Evolutionary conservation across 64 coral and sea anemone genomes (phyloP).

Genomic region (Montipora efflorescens): DNA sequence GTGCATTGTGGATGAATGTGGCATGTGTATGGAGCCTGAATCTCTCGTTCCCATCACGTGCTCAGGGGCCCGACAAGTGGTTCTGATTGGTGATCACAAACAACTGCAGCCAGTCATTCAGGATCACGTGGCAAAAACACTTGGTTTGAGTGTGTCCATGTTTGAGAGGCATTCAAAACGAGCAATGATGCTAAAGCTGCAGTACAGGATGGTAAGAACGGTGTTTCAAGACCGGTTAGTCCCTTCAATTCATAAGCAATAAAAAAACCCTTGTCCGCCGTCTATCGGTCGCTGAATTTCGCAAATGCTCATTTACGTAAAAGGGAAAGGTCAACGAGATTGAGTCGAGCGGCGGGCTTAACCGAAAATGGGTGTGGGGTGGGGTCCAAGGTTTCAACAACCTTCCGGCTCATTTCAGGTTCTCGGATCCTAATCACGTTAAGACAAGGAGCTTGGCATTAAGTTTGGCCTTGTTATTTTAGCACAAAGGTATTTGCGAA

Average conservation of each 20-base stretch:
- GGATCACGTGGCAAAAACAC: constrained; percentile 65
- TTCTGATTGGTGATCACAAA: constrained; percentile 96
- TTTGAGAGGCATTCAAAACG: constrained; percentile 79
- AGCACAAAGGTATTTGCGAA: constrained; percentile 82
- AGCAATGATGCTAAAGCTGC: constrained; percentile 80
- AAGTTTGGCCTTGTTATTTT: neutral
- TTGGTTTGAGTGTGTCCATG: constrained; percentile 84
- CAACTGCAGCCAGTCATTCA: constrained; percentile 89
- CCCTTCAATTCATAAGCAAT: neutral
- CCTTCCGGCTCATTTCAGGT: too few species aligned
- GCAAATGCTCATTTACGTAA: too few species aligned
- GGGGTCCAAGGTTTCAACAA: too few species aligned
- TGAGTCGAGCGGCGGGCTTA: too few species aligned
- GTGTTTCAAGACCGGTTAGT: neutral
- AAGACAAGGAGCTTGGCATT: neutral
- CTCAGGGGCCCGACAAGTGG: constrained; percentile 76
- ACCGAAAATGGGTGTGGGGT: too few species aligned
- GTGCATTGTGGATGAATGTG: constrained; percentile 94
- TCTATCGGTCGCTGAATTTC: too few species aligned
- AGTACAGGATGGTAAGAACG: constrained; percentile 93
- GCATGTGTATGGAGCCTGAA: constrained; percentile 95
- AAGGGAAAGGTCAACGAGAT: too few species aligned
- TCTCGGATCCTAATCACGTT: neutral
- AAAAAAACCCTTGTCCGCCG: too few species aligned
- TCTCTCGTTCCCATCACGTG: constrained; percentile 85